phyloP scores from a whole-genome alignment of 2,113 vertebrate species.

The Lipophrys pholis region DNA sequence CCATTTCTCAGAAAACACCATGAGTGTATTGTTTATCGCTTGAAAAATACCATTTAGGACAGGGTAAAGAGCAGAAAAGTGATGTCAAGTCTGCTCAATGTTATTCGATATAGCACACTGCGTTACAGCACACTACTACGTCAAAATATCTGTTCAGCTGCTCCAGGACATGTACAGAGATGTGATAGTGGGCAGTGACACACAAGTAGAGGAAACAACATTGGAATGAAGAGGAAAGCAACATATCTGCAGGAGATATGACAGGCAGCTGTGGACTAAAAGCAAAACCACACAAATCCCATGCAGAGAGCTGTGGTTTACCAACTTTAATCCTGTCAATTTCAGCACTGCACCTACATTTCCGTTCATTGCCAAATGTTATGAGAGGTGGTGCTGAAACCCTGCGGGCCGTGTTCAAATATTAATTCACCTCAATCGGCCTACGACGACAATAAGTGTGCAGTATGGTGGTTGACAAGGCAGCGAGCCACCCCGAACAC shows the following conservation, averaged over 20 bases:
- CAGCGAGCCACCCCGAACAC: slow-evolving; percentile 33
- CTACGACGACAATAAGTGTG: neutral
- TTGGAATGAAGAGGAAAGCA: slow-evolving; percentile 21
- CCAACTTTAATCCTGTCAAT: neutral
- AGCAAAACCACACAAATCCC: slow-evolving; percentile 11
- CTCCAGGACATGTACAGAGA: too few species aligned
- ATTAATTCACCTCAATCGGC: slow-evolving; percentile 18
- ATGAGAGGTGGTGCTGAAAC: neutral
- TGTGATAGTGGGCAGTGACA: neutral
- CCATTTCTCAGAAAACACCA: neutral
- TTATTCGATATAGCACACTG: too few species aligned
- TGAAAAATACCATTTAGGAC: too few species aligned
- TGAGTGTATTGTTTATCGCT: too few species aligned
- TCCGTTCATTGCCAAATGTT: neutral
- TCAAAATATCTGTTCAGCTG: too few species aligned
- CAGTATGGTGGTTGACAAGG: slow-evolving; percentile 36
- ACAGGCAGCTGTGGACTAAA: slow-evolving; percentile 17
- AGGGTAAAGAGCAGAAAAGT: too few species aligned
- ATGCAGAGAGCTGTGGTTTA: slow-evolving; percentile 5
- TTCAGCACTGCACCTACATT: neutral
- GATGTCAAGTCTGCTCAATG: too few species aligned
- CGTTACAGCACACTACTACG: too few species aligned
- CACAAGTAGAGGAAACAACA: slow-evolving; percentile 40
- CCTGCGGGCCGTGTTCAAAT: neutral
- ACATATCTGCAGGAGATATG: slow-evolving; percentile 22